Evolutionary conservation across 2,113 vertebrate genomes (phyloP).

Genomic region (Brachyhypopomus gauderio): DNA sequence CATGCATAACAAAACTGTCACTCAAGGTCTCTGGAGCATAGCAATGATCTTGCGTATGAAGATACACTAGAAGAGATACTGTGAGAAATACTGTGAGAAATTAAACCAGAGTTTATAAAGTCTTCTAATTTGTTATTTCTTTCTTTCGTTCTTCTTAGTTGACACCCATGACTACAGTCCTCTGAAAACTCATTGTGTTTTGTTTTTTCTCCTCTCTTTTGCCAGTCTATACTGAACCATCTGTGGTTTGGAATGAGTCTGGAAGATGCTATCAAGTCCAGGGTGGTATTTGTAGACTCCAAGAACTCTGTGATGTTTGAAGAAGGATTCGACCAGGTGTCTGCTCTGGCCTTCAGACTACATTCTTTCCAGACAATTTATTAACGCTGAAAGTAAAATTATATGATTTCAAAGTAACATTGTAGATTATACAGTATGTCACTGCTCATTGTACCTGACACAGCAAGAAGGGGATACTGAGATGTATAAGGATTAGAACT

Average conservation of each 20-base stretch:
- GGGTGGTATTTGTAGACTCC: slow-evolving; percentile 67
- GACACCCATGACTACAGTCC: neutral
- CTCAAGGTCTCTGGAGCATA: too few species aligned
- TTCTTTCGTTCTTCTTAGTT: too few species aligned
- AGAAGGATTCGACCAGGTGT: slow-evolving; percentile 60
- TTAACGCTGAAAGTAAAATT: neutral
- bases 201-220: neutral
- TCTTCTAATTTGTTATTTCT: too few species aligned
- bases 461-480: too few species aligned
- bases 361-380: neutral
- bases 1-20: too few species aligned
- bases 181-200: neutral
- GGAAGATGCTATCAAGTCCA: slow-evolving; percentile 71
- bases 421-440: neutral
- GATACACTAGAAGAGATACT: too few species aligned
- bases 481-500: slow-evolving; percentile 8
- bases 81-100: too few species aligned
- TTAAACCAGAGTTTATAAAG: too few species aligned
- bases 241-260: slow-evolving; percentile 82
- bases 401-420: neutral
- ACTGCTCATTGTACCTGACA: slow-evolving; percentile 25
- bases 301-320: slow-evolving; percentile 70
- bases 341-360: neutral
- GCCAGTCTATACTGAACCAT: slow-evolving; percentile 82
- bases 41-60: too few species aligned